Percentiles rank a stretch among this genome's conserved stretches.
Evolutionary conservation across 2,113 vertebrate species (phyloP).

Genomic region (Prunella fulvescens): DNA sequence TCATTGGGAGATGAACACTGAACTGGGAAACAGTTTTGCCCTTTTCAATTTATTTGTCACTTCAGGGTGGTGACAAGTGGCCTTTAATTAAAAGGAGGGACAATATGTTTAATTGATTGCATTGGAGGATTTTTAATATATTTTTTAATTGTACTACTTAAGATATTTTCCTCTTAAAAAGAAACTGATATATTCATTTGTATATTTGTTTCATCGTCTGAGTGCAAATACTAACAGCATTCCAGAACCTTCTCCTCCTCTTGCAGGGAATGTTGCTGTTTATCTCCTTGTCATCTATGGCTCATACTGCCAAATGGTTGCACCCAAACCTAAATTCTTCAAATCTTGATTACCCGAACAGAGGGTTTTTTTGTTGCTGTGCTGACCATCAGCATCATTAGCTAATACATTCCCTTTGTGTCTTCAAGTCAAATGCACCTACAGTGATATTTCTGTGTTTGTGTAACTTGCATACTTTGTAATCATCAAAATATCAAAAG

Average conservation of each 20-base stretch:
- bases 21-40: neutral
- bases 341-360: neutral
- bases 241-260: neutral
- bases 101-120: neutral
- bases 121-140: neutral
- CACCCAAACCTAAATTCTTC: neutral
- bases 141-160: neutral
- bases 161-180: neutral
- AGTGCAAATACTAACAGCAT: neutral
- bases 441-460: neutral
- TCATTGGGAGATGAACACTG: neutral
- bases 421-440: neutral
- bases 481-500: neutral
- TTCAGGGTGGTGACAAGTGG: neutral
- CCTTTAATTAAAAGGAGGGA: neutral
- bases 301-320: neutral
- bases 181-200: neutral
- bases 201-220: neutral
- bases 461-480: neutral
- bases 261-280: neutral
- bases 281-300: neutral
- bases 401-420: neutral
- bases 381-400: accelerated
- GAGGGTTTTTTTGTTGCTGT: neutral
- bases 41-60: neutral